Conservation (phyloP, 2,797 vertebrate species). For the Hippocampus kuda region DNA sequence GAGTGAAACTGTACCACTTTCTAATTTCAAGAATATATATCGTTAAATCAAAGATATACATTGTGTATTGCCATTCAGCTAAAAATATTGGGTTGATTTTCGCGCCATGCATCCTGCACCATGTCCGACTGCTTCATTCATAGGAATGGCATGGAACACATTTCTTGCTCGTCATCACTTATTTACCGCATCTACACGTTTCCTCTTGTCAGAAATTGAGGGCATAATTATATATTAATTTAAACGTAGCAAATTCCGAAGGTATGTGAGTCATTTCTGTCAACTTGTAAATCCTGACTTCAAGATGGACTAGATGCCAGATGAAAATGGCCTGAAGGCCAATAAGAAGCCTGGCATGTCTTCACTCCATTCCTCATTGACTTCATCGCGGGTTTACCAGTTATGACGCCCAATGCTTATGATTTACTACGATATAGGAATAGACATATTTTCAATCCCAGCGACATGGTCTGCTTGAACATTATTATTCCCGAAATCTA, state of each 20-base stretch:
- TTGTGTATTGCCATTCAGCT: no score
- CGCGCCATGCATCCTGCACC: no score
- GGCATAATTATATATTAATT: neutral
- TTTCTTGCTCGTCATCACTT: neutral
- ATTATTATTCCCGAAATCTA: neutral
- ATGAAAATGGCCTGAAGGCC: conserved; percentile 5
- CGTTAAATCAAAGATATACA: no score
- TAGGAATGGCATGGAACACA: neutral
- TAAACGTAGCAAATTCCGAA: neutral
- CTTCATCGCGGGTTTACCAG: neutral
- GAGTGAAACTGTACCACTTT: no score
- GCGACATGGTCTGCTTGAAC: neutral
- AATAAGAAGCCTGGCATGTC: conserved; percentile 1
- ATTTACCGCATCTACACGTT: neutral
- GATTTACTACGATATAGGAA: neutral
- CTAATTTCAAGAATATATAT: no score
- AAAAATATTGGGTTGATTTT: no score
- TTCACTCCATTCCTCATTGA: neutral
- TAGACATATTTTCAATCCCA: neutral
- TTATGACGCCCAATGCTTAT: neutral
- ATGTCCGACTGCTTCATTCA: neutral
- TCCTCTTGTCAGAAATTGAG: neutral
- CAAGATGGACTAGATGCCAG: neutral
- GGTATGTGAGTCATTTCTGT: neutral
- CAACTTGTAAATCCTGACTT: conserved; percentile 1